phyloP scores from a whole-genome alignment of 2,888 invertebrate genomes.

The Argyresthia albistria region DNA sequence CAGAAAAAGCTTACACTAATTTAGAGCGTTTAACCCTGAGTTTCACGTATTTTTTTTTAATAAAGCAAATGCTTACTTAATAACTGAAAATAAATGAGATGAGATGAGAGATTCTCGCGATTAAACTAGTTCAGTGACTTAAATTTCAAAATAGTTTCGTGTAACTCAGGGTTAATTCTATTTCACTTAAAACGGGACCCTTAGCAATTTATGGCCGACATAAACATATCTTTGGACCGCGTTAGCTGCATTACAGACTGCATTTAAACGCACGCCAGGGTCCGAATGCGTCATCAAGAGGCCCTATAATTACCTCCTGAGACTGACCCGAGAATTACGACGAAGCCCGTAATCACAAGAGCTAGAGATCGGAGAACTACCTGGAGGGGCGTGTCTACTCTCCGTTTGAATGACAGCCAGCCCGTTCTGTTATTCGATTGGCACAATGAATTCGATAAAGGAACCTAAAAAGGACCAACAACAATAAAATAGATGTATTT shows the following conservation, averaged over 20 bases:
- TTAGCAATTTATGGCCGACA: not conserved
- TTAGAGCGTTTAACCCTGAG: no score
- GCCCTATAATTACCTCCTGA: constrained; percentile 45
- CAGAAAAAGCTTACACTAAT: not conserved
- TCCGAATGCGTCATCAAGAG: constrained; percentile 38
- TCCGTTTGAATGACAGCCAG: constrained; percentile 43
- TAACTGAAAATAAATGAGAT: no score
- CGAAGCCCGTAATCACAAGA: constrained; percentile 28
- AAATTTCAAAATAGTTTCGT: no score
- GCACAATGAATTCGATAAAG: constrained; percentile 29
- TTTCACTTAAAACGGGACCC: not conserved
- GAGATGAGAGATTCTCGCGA: no score
- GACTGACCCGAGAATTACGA: constrained; percentile 35
- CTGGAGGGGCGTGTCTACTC: constrained; percentile 36
- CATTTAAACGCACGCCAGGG: constrained; percentile 7
- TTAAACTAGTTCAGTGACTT: no score
- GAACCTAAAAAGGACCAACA: no score
- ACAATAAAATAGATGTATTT: no score
- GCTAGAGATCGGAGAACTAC: constrained; percentile 18
- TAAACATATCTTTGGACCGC: not conserved
- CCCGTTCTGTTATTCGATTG: constrained; percentile 19
- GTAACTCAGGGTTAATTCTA: not conserved
- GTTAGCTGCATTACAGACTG: not conserved
- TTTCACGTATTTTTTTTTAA: not conserved
- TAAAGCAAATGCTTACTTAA: no score